Conservation (phyloP, 2,797 vertebrate species). For the Ataeniobius toweri region DNA sequence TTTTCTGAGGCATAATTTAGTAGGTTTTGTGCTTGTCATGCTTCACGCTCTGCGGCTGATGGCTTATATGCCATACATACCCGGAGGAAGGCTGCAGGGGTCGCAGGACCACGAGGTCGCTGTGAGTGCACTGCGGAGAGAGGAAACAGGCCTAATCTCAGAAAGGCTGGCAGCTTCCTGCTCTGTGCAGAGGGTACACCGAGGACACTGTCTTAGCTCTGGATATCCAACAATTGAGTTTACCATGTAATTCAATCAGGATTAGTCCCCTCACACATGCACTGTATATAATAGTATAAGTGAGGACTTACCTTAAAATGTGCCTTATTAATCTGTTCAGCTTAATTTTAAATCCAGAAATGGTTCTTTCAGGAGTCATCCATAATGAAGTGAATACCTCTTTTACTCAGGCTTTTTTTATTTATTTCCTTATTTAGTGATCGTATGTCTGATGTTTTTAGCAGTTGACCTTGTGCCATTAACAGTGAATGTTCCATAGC, state of each 20-base stretch:
- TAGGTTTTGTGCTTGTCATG: constrained; percentile 31
- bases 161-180: constrained; percentile 85
- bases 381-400: background rate
- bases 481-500: background rate
- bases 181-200: constrained; percentile 76
- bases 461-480: background rate
- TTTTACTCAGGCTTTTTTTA: constrained; percentile 11
- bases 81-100: constrained; percentile 69
- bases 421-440: background rate
- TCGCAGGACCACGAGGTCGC: constrained; percentile 79
- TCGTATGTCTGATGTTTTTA: background rate
- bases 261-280: constrained; percentile 64
- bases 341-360: constrained; percentile 33
- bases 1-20: constrained; percentile 70
- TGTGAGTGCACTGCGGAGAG: constrained; percentile 80
- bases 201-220: constrained; percentile 75
- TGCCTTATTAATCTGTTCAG: constrained; percentile 39
- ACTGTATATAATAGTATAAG: constrained; percentile 62
- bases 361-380: constrained; percentile 15
- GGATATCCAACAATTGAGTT: constrained; percentile 61
- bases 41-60: constrained; percentile 51
- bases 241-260: constrained; percentile 77
- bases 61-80: constrained; percentile 69
- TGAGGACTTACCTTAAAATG: constrained; percentile 33
- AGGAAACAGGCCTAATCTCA: constrained; percentile 84